These are phyloP conservation scores for Oegoconia quadripuncta DNA, from an alignment of 2,888 invertebrate genomes.

Conservation along the genomic window DNA sequence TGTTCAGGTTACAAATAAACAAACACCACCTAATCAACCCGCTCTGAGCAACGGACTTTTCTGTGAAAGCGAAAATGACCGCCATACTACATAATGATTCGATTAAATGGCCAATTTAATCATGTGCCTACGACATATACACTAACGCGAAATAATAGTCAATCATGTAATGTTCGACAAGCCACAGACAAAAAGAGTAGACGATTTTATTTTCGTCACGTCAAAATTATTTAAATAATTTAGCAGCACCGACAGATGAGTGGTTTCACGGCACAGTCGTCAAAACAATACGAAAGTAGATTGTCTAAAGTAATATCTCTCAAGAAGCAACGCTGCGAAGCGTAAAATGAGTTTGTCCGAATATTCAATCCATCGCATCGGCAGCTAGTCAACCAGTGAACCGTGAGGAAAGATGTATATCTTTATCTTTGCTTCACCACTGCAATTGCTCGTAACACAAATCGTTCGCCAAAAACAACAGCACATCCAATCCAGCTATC, in stretches of 20 bases:
- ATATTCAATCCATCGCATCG: slow-evolving; percentile 22
- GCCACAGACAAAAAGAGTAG: no score
- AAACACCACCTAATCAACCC: no score
- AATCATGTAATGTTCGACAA: no score
- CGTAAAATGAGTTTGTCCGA: slow-evolving; percentile 43
- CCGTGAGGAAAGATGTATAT: slow-evolving; percentile 33
- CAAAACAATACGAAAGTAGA: slow-evolving; percentile 46
- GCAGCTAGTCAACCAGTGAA: slow-evolving; percentile 34
- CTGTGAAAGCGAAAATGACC: no score
- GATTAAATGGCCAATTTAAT: no score
- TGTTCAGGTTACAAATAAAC: no score
- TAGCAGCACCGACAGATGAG: slow-evolving; percentile 23
- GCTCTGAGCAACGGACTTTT: not conserved
- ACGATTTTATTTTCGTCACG: no score
- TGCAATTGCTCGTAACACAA: not conserved
- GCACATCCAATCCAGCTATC: not conserved
- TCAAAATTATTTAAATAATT: slow-evolving; percentile 20
- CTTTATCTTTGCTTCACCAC: slow-evolving; percentile 21
- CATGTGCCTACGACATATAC: no score
- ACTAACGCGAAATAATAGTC: no score
- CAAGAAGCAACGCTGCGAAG: slow-evolving; percentile 27
- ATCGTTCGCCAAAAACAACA: not conserved
- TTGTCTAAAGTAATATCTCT: slow-evolving; percentile 32
- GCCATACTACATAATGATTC: no score
- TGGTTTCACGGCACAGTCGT: slow-evolving; percentile 36